Evolutionary conservation across 2,797 vertebrate genomes (phyloP).

Genomic region (Helarctos malayanus): DNA sequence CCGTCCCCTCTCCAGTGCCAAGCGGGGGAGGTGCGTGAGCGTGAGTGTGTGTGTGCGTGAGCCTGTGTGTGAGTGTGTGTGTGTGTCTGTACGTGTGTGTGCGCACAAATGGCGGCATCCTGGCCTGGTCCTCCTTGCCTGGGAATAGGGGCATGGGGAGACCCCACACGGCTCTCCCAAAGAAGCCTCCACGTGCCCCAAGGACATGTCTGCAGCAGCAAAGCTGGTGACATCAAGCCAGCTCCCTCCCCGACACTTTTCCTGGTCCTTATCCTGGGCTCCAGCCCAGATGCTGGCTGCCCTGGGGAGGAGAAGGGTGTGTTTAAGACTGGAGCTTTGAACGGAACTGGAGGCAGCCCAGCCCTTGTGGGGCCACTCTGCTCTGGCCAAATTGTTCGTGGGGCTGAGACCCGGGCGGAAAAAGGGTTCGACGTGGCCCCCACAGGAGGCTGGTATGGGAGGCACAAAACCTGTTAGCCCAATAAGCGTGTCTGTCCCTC

Average conservation of each 20-base stretch:
- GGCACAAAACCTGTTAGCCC: not conserved
- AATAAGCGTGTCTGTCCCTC: accelerated
- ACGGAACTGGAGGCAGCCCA: accelerated
- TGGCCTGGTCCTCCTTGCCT: not conserved
- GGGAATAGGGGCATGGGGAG: not conserved
- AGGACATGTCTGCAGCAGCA: accelerated
- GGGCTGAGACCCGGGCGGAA: not conserved
- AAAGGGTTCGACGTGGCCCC: not conserved
- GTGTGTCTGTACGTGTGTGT: accelerated
- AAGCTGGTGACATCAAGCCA: accelerated
- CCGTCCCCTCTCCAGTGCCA: too few species aligned
- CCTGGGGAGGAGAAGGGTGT: too few species aligned
- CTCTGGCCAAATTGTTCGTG: too few species aligned
- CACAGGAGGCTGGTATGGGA: accelerated
- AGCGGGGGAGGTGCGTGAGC: not conserved
- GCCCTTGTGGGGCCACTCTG: accelerated
- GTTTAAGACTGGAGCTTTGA: accelerated
- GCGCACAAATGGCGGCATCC: not conserved
- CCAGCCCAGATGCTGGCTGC: accelerated
- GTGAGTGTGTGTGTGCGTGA: not conserved
- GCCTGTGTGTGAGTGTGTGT: too few species aligned
- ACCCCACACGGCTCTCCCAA: not conserved
- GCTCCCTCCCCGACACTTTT: accelerated
- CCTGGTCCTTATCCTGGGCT: not conserved
- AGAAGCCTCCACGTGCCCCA: not conserved